Evolutionary conservation across 2,113 vertebrate genomes (phyloP).

Genomic region (Myrmecobius fasciatus): DNA sequence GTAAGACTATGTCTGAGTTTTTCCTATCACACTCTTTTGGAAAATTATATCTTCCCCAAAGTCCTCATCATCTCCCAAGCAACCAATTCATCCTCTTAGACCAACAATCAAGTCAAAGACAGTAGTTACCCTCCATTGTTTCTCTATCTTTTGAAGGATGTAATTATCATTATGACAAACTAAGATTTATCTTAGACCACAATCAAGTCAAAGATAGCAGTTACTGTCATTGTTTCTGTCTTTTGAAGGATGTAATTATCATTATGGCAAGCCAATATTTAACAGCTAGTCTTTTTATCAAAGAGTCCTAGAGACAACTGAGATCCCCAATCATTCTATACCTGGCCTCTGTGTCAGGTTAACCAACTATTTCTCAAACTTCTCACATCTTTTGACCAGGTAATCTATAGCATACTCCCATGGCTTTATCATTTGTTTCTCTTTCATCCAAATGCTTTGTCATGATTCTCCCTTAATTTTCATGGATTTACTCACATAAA

Average conservation of each 20-base stretch:
- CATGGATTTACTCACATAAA: neutral
- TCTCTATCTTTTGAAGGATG: too few relatives aligned
- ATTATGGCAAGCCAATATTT: neutral
- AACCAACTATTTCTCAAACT: neutral
- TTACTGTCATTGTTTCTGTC: neutral
- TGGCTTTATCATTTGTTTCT: neutral
- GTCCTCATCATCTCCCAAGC: neutral
- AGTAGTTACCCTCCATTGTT: too few relatives aligned
- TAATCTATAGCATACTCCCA: neutral
- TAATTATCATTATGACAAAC: too few relatives aligned
- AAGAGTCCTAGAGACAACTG: neutral
- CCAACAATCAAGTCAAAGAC: too few relatives aligned
- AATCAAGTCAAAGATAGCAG: neutral
- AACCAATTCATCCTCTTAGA: neutral
- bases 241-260: neutral
- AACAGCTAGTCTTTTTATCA: neutral
- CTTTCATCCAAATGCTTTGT: neutral
- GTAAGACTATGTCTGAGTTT: neutral
- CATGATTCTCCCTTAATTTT: neutral
- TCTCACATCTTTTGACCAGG: neutral
- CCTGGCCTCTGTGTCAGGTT: neutral
- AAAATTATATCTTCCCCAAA: neutral
- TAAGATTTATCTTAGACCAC: neutral
- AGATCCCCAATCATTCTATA: neutral
- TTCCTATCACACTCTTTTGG: neutral